Base-by-base conservation (phyloP, 92 coral and sea anemone genomes). In the Phenganax marumi region DNA sequence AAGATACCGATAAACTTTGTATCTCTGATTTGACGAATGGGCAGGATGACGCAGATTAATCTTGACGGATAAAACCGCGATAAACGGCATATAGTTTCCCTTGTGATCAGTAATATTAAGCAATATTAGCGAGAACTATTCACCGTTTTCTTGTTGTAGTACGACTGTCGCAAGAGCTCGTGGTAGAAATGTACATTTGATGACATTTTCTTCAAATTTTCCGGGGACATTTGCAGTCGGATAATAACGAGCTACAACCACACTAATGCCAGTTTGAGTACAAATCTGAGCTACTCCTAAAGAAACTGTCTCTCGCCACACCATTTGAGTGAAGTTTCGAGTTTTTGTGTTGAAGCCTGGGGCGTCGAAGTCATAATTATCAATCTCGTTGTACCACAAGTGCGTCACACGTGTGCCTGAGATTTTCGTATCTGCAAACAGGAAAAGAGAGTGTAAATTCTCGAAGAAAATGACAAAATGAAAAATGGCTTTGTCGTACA, bases 241-340 rank as follows among this genome's bases (percentile, higher is more conserved):
- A 56, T 89, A 88, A 81, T 92, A 96, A 17, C 99, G 93, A 19
- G 96, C 99, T 8, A 96, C 99, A 54, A 92, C 97, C 64, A 91
- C 86, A 81, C 78, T 78, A 68, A 86, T 88, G 50, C 99, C 99
- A 64, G 86, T 91, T 25, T 84, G 60, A 43, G 72, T 43, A 10
- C 52, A 46, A 8, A 78, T 72, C 53, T 49, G 46, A 46, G 83
- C 83, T 8, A 78, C 83, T 61, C 83, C 83, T 23, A 78, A 46
- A 17, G 83, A 78, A 8, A 72, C 48, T n/a, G 83, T 61, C 47
- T 61, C 83, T 4, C 73, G 56, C 83, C 83, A 78, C 19, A 78
- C 83, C 43, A 78, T 78, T 50, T 78, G 83, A 14, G 83, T 56
- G 48, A 78, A 78, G 48, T 78, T 78, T 24, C 83, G 61, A 33